Percentiles rank a stretch among this genome's conserved stretches.
phyloP scores from a whole-genome alignment of 2,113 vertebrate genomes.

The Eurystomus gularis region DNA sequence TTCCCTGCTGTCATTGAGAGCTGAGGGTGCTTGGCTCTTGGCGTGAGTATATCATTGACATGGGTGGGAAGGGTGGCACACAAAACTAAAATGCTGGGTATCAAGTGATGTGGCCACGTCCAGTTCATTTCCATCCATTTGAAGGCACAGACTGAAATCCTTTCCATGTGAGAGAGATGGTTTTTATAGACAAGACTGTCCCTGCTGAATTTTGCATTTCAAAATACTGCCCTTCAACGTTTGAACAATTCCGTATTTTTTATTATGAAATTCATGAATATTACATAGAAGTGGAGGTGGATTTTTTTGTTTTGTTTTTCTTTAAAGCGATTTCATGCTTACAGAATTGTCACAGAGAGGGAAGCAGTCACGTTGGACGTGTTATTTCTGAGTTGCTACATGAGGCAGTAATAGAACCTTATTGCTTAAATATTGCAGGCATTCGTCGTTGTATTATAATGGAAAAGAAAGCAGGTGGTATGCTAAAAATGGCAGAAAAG shows the following conservation, averaged over 20 bases:
- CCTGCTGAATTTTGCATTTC: slow-evolving; percentile 39
- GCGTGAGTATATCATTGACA: fast-evolving
- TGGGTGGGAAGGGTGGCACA: neutral
- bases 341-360: neutral
- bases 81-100: neutral
- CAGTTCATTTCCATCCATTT: neutral
- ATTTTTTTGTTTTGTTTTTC: neutral
- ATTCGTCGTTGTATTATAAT: neutral
- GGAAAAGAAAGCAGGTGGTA: neutral
- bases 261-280: slow-evolving; percentile 45
- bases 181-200: neutral
- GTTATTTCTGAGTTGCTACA: neutral
- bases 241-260: slow-evolving; percentile 35
- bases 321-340: slow-evolving; percentile 42
- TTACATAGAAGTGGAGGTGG: slow-evolving; percentile 8
- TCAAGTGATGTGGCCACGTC: neutral
- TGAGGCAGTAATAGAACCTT: neutral
- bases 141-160: neutral
- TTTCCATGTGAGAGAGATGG: neutral
- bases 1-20: neutral
- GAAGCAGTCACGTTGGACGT: neutral
- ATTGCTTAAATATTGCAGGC: neutral
- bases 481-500: neutral
- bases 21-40: neutral
- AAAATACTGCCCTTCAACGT: slow-evolving; percentile 34